These are phyloP conservation scores for Mormoops blainvillei DNA, from an alignment of 2,113 vertebrate genomes.

Conservation along the genomic window DNA sequence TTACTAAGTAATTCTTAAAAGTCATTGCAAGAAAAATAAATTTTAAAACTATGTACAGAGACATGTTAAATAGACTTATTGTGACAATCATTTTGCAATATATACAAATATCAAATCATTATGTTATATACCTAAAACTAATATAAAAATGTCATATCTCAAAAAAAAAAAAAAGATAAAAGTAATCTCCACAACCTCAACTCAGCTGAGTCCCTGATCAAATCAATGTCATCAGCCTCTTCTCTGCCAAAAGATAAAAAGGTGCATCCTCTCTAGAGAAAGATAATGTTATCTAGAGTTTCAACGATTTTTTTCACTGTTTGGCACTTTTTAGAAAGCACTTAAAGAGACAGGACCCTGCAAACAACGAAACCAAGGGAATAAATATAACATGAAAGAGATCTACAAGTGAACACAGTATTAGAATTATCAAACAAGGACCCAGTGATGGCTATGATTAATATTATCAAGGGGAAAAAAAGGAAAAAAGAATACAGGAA, in stretches of 20 bases:
- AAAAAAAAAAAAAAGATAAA: neutral
- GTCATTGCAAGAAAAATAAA: neutral
- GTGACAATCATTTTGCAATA: neutral
- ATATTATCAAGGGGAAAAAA: neutral
- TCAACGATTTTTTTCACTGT: neutral
- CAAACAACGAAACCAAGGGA: neutral
- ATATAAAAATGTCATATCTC: neutral
- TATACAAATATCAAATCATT: neutral
- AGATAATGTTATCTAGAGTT: neutral
- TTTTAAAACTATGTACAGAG: neutral
- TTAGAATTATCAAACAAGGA: neutral
- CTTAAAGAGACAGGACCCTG: neutral
- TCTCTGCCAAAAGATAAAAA: neutral
- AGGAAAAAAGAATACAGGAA: neutral
- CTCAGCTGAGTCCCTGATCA: neutral
- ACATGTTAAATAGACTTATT: neutral
- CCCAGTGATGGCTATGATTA: neutral
- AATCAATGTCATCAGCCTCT: neutral
- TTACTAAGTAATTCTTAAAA: neutral
- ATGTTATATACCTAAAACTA: neutral
- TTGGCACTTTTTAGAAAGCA: neutral
- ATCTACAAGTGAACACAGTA: neutral
- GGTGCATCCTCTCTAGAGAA: neutral
- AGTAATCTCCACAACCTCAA: neutral
- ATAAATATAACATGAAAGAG: neutral